A percentile compares a stretch with the other conserved stretches of the same genome.
These are phyloP conservation scores for Archilochus colubris DNA, from an alignment of 2,113 vertebrate species.

Conservation along the genomic window DNA sequence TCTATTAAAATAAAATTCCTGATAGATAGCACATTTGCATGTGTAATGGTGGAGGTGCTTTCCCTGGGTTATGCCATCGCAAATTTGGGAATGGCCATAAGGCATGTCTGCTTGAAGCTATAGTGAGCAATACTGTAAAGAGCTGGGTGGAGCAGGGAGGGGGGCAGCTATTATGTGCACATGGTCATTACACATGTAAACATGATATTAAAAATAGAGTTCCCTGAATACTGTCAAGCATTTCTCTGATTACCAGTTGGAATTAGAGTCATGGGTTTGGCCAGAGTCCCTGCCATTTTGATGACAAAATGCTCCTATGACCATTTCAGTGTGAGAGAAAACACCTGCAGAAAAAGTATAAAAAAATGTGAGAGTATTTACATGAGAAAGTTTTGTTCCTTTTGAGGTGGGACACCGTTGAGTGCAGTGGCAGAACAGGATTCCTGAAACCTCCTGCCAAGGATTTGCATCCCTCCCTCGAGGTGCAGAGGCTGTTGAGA, in stretches of 20 bases:
- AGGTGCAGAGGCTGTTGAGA: neutral
- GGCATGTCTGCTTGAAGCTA: conserved; percentile 35
- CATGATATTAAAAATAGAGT: conserved; percentile 28
- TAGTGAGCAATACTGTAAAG: conserved; percentile 47
- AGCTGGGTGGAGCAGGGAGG: conserved; percentile 49
- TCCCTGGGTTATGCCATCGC: neutral
- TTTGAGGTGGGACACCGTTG: neutral
- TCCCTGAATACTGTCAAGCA: neutral
- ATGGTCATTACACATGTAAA: conserved; percentile 51
- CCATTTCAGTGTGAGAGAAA: neutral
- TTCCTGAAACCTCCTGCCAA: conserved; percentile 1
- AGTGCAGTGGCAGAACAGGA: neutral
- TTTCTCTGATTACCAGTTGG: neutral
- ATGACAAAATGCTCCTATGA: neutral
- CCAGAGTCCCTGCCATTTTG: neutral
- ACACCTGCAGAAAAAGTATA: neutral
- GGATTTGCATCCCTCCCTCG: neutral
- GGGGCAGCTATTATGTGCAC: conserved; percentile 17
- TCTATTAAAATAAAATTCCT: conserved; percentile 16
- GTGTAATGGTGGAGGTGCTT: conserved; percentile 15
- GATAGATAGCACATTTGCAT: conserved; percentile 22
- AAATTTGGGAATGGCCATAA: neutral
- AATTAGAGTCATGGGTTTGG: conserved; percentile 23
- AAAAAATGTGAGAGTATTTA: neutral
- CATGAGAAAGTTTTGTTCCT: neutral